Evolutionary conservation across 1,140 invertebrate genomes (phyloP).

Genomic region (Plutomurus gul): DNA sequence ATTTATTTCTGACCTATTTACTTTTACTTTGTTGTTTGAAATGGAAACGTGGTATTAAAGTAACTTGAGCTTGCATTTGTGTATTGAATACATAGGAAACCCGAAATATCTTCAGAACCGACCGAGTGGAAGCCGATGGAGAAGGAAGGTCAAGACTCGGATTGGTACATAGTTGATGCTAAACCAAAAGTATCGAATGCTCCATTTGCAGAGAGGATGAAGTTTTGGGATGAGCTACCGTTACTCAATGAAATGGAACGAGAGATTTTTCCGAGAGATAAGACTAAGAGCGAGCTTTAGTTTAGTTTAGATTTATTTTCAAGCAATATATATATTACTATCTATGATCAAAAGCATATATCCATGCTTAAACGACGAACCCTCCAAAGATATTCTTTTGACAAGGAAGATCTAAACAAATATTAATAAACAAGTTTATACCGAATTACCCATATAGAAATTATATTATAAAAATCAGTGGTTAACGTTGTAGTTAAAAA

Average conservation of each 20-base stretch:
- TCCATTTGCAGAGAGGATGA: neutral
- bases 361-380: too few species aligned
- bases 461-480: too few species aligned
- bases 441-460: too few species aligned
- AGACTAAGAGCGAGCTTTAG: neutral
- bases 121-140: neutral
- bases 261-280: neutral
- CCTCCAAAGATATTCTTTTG: too few species aligned
- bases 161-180: conserved; percentile 1
- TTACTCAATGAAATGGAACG: neutral
- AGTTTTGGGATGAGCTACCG: conserved; percentile 14
- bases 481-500: too few species aligned
- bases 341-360: neutral
- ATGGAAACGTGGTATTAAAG: neutral
- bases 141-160: neutral
- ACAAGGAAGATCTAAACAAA: too few species aligned
- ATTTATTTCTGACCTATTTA: too few species aligned
- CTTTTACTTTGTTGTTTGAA: neutral
- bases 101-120: neutral
- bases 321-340: too few species aligned
- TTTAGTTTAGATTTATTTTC: too few species aligned
- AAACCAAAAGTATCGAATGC: neutral
- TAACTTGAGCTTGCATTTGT: neutral
- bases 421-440: too few species aligned
- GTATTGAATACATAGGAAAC: neutral